These are phyloP conservation scores for Periplaneta americana DNA, from an alignment of 1,140 invertebrate species.

Conservation along the genomic window DNA sequence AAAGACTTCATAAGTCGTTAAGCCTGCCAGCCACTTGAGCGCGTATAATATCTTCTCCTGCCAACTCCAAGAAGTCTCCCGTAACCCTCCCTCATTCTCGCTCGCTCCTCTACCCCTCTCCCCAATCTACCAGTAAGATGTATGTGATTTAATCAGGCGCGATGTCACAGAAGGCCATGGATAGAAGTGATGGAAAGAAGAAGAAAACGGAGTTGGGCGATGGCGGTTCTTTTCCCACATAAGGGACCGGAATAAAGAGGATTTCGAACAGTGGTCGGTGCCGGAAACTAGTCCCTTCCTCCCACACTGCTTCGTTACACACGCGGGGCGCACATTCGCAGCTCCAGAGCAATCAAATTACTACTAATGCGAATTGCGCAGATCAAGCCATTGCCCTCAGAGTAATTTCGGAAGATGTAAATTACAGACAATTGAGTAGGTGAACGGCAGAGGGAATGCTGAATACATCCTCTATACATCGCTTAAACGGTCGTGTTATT, in stretches of 20 bases:
- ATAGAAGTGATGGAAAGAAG: neutral
- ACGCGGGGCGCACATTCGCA: too few relatives aligned
- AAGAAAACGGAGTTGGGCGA: neutral
- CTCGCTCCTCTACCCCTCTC: neutral
- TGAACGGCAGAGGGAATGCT: neutral
- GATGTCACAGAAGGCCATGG: neutral
- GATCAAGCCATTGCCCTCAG: neutral
- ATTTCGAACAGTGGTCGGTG: neutral
- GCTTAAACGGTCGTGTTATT: too few relatives aligned
- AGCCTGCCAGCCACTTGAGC: neutral
- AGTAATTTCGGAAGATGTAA: neutral
- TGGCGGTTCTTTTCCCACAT: neutral
- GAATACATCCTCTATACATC: too few relatives aligned
- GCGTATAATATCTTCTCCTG: neutral
- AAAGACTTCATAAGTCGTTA: conserved; percentile 15
- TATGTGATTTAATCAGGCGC: conserved; percentile 21
- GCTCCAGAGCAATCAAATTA: neutral
- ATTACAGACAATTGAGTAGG: neutral
- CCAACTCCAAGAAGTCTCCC: neutral
- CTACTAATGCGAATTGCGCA: neutral
- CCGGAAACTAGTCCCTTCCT: neutral
- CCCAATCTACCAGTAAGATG: conserved; percentile 18
- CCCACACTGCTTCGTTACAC: neutral
- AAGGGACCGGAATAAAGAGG: neutral
- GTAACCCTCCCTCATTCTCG: neutral